Base-by-base conservation (phyloP, 2,113 vertebrate genomes). In the Narcine bancroftii region DNA sequence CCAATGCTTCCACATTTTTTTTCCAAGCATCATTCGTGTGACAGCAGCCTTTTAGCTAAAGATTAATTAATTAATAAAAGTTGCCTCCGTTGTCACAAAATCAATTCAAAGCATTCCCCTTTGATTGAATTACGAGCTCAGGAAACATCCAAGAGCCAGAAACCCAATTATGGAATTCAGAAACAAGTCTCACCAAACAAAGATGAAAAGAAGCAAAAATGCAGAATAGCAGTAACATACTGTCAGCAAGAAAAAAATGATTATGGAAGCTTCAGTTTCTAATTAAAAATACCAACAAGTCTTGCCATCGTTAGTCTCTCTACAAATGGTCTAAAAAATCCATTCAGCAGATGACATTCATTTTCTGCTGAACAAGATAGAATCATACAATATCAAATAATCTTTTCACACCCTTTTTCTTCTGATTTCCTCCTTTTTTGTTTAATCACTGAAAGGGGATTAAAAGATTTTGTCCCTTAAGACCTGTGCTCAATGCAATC, bases 281-380 rank as follows among this genome's bases (percentile, higher is more conserved):
- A 93, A 92, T 94, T 93, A 94, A 93, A 94, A 92, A 60, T 92
- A 94, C 93, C 93, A 93, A 71, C 93, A 93, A 94, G 92, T 93
- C 92, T 93, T 92, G 53, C 29, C 65, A 93, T 94, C 94, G 94
- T 93, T 94, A 93, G 93, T 94, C 93, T 95, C 94, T 94, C 94
- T 92, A 94, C 93, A 95, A 96, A 96, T 92, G 92, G 92, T 56
- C 93, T 93, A 93, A 92, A 95, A 94, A 94, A 94, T 92, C 94
- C 92, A 93, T 95, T 94, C 93, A 95, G 93, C 81, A 93, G 93
- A 93, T 94, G 93, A 95, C 92, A 93, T 94, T 94, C 50, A 93
- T 95, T 96, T 96, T 95, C 93, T 95, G 93, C 94, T 94, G 94
- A 96, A 95, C 92, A 94, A 95, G 93, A 94, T 60, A 94, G 89